Evolutionary conservation across 1,140 invertebrate genomes (phyloP), one percentile per base, ranked within the genome.

Genomic region (Temnothorax longispinosus): DNA sequence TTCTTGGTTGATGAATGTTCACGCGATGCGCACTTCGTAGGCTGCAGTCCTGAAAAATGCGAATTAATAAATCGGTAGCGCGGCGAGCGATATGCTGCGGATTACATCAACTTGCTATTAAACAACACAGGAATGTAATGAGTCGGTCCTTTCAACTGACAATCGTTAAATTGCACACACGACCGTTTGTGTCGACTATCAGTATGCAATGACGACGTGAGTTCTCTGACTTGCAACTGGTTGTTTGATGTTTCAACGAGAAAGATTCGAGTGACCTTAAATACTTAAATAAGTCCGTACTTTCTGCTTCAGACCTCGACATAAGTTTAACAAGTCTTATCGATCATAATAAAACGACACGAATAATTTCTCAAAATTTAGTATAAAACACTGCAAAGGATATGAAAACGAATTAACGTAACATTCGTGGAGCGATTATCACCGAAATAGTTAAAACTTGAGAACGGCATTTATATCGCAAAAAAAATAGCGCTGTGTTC

Each of bases 21-120:
- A 13, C 18, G n/a, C 27, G 50, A 21, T 47, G 54, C 18, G 18
- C 38, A 27, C 65, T 41, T 58, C 69, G 56, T 76, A 52, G 6
- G 21, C 54, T 21, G 52, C 71, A 18, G n/a, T 54, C 21, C 5
- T 56, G 82, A 89, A 71, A 88, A 89, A 88, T 72, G 54, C 58
- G n/a, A 82, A 88, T 88, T 86, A 64, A 88, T 81, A 88, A 89
- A 76, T 89, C 62, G 80, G 74, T 80, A 74, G 81, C 72, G 52
- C 69, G 69, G 35, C 56, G 50, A 27, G n/a, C 65, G 32, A 71
- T 47, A 58, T 58, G 11, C 50, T 56, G 62, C 58, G 87, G 80
- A 84, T 85, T 52, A 56, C 72, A 85, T 87, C 65, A 60, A 47
- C 50, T 44, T 41, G 60, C 67, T 87, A 69, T 88, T 87, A 82